Conservation (phyloP, 2,113 vertebrate species). For the Spea multiplicata region DNA sequence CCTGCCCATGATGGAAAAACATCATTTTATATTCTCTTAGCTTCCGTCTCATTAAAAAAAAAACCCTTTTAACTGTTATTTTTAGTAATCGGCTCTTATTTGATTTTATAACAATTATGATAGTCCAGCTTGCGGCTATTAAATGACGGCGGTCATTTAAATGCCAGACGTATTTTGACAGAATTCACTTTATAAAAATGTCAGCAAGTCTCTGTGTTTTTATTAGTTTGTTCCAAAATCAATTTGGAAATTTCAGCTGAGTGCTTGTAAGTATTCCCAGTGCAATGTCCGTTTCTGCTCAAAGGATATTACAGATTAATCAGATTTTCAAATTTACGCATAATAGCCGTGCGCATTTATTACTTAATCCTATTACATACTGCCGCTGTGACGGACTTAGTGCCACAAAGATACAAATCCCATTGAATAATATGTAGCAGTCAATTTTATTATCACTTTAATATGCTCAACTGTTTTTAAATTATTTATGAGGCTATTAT, state of each 20-base stretch:
- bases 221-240: conserved; percentile 70
- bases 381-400: conserved; percentile 72
- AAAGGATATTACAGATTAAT: conserved; percentile 72
- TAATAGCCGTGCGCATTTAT: conserved; percentile 67
- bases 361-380: conserved; percentile 71
- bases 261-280: conserved; percentile 67
- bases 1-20: no score
- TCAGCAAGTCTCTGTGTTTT: conserved; percentile 69
- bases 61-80: conserved; percentile 13
- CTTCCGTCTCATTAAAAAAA: neutral
- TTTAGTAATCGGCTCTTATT: conserved; percentile 45
- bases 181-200: conserved; percentile 68
- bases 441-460: conserved; percentile 78
- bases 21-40: neutral
- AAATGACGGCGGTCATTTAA: conserved; percentile 64
- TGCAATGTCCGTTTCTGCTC: conserved; percentile 58
- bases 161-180: conserved; percentile 64
- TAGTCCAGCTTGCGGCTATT: conserved; percentile 58
- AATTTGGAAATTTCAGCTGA: conserved; percentile 69
- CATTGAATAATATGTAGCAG: conserved; percentile 75
- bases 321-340: conserved; percentile 70
- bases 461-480: conserved; percentile 65
- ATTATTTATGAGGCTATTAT: conserved; percentile 71
- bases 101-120: conserved; percentile 40
- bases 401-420: conserved; percentile 65